These are phyloP conservation scores for Sussaba pulchella DNA, from an alignment of 2,888 invertebrate species.

Conservation along the genomic window DNA sequence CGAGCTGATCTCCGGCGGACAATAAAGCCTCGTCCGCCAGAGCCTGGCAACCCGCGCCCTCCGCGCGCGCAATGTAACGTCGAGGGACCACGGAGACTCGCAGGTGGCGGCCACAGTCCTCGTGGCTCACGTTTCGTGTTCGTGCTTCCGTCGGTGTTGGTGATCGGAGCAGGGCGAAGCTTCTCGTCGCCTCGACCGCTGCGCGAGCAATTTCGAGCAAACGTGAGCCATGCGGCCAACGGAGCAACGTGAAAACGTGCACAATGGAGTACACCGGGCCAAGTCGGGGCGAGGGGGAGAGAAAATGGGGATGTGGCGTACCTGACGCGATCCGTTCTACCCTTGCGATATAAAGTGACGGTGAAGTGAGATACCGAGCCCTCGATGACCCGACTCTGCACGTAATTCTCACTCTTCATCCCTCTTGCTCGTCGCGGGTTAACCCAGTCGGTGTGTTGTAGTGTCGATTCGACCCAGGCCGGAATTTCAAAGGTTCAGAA, in stretches of 20 bases:
- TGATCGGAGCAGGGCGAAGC: not conserved
- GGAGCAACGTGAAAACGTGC: constrained; percentile 23
- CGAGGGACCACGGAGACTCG: constrained; percentile 23
- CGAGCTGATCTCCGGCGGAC: constrained; percentile 74
- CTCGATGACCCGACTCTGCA: no score
- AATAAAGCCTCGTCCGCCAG: constrained; percentile 71
- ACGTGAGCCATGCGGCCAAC: constrained; percentile 47
- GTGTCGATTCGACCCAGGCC: no score
- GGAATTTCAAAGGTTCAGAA: no score
- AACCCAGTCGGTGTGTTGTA: no score
- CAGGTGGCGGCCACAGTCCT: constrained; percentile 40
- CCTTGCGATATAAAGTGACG: constrained; percentile 1
- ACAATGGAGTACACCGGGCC: constrained; percentile 19
- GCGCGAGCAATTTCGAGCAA: constrained; percentile 50
- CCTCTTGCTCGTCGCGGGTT: no score
- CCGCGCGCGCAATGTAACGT: constrained; percentile 46
- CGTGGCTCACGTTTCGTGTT: constrained; percentile 26
- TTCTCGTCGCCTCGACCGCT: constrained; percentile 12
- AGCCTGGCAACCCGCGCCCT: no score
- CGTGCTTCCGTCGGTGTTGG: not conserved
- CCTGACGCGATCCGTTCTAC: not conserved
- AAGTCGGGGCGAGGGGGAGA: constrained; percentile 21
- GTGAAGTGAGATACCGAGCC: no score
- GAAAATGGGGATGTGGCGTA: constrained; percentile 19
- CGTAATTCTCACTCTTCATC: no score